phyloP scores from a whole-genome alignment of 2,797 vertebrate species.

The Vipera ursinii region DNA sequence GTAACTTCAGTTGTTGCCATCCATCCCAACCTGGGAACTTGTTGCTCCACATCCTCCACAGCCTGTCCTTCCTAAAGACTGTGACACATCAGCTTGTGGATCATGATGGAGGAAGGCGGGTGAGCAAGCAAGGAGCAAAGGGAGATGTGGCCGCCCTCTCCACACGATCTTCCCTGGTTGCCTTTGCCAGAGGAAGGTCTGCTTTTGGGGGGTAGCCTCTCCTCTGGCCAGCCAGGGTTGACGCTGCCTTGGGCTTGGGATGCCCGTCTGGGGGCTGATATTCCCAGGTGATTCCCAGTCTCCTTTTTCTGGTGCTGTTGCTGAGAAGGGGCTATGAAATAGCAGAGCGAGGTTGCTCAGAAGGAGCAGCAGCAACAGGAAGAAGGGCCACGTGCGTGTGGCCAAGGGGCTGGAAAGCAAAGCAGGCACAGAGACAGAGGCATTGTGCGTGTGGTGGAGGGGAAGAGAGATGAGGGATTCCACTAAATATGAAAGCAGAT shows the following conservation, averaged over 20 bases:
- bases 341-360: neutral
- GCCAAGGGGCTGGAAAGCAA: no score
- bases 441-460: neutral
- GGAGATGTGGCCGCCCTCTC: no score
- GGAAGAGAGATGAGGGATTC: neutral
- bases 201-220: neutral
- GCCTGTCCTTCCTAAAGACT: slow-evolving; percentile 24
- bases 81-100: slow-evolving; percentile 16
- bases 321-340: neutral
- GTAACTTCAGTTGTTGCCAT: slow-evolving; percentile 42
- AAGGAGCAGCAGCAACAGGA: neutral
- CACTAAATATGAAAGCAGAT: neutral
- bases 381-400: neutral
- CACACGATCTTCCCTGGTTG: neutral
- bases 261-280: neutral
- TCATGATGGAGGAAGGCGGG: neutral
- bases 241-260: neutral
- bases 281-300: neutral
- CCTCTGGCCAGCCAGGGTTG: neutral
- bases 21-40: slow-evolving; percentile 20
- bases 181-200: neutral
- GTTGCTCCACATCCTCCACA: slow-evolving; percentile 20
- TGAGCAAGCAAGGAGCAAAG: neutral
- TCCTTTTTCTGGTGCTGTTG: neutral
- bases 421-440: neutral